phyloP scores from a whole-genome alignment of 1,140 invertebrate genomes.

The Procambarus virginalis region DNA sequence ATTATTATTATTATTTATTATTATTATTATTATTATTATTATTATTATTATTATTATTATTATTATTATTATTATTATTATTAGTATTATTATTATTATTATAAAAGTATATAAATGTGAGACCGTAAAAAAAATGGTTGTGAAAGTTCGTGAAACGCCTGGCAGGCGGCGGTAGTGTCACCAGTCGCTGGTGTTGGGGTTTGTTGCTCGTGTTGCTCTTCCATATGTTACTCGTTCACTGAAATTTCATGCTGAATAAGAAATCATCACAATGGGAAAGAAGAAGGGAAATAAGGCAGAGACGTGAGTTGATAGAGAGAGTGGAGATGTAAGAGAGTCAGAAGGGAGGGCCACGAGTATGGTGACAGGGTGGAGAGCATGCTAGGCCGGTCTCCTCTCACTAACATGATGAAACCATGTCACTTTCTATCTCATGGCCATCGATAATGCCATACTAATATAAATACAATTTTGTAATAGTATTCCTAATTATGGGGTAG shows the following conservation, averaged over 20 bases:
- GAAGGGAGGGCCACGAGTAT: neutral
- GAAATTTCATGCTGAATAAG: constrained; percentile 13
- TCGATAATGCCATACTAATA: no score
- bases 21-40: no score
- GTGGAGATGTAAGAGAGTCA: no score
- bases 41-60: no score
- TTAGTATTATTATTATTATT: no score
- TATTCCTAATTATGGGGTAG: no score
- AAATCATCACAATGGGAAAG: constrained; percentile 31
- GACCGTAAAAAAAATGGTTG: neutral
- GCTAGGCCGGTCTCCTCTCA: neutral
- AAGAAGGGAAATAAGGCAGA: constrained; percentile 46
- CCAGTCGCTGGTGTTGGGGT: neutral
- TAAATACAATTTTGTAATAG: no score
- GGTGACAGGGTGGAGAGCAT: neutral
- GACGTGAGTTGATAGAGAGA: constrained; percentile 7
- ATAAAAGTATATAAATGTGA: no score
- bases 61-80: no score
- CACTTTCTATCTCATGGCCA: no score
- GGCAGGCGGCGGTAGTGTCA: neutral
- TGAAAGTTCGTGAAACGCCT: neutral
- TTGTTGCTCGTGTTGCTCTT: constrained; percentile 21
- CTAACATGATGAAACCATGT: no score
- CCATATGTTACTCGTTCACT: constrained; percentile 23
- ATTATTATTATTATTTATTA: no score